Conservation (phyloP, 2,888 invertebrate genomes). For the Lamellibrachia satsuma region DNA sequence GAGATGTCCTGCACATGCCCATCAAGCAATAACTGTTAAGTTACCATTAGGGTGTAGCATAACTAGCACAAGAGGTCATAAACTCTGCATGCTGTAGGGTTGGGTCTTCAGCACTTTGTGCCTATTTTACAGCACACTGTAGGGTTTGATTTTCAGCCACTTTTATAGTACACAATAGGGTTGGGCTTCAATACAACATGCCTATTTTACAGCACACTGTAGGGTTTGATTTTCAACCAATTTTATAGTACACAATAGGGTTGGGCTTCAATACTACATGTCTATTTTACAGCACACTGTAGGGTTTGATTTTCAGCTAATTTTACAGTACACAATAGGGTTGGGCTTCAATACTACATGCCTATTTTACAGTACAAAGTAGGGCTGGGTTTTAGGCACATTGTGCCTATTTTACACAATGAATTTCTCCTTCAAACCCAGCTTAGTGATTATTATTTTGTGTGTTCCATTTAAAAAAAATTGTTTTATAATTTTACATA, state of each 20-base stretch:
- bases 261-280: background rate
- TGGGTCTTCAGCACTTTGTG: background rate
- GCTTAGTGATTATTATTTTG: background rate
- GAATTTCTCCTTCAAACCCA: background rate
- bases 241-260: no score
- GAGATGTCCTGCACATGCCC: background rate
- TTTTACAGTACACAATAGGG: no score
- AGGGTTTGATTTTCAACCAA: no score
- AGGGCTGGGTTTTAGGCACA: no score
- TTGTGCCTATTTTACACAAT: background rate
- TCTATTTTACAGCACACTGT: background rate
- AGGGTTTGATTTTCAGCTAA: no score
- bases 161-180: no score
- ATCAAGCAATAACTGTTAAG: background rate
- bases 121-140: background rate
- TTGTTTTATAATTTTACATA: background rate
- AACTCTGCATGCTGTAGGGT: background rate
- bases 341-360: no score
- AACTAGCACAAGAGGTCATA: background rate
- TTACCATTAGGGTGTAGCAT: background rate
- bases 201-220: no score
- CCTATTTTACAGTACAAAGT: no score
- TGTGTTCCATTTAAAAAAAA: background rate
- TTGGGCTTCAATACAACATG: no score
- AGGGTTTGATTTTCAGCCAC: no score